phyloP scores from a whole-genome alignment of 2,888 invertebrate genomes.

The Petrolisthes cinctipes region DNA sequence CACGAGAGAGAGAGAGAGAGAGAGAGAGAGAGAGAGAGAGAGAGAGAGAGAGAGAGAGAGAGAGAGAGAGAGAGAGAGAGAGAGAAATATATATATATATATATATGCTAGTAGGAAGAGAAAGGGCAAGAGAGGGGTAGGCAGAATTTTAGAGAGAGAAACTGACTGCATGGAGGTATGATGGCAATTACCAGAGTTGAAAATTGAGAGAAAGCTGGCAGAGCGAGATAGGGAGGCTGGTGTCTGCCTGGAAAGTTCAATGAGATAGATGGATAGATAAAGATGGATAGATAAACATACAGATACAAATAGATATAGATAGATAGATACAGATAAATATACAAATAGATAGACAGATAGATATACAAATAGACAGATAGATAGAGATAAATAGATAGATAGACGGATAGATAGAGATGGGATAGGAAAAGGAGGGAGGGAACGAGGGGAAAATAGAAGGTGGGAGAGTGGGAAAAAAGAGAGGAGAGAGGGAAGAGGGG shows the following conservation, averaged over 20 bases:
- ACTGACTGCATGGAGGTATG: background rate
- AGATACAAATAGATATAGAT: too few relatives aligned
- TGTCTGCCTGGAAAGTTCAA: too few relatives aligned
- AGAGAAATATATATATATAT: too few relatives aligned
- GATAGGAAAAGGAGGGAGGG: slow-evolving; percentile 33
- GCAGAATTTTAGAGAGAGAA: background rate
- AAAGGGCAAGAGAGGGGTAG: background rate
- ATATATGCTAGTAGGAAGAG: background rate
- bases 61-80: too few relatives aligned
- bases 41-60: too few relatives aligned
- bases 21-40: background rate
- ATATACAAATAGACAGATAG: background rate
- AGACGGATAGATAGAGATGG: slow-evolving; percentile 5
- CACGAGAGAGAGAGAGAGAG: too few relatives aligned
- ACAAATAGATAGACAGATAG: too few relatives aligned
- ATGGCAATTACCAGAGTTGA: too few relatives aligned
- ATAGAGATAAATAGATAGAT: background rate
- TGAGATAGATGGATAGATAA: background rate
- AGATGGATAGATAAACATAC: too few relatives aligned
- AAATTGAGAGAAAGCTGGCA: too few relatives aligned
- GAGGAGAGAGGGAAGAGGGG: background rate
- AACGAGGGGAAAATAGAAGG: slow-evolving; percentile 36
- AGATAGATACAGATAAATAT: too few relatives aligned
- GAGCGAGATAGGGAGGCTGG: too few relatives aligned
- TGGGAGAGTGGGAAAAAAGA: slow-evolving; percentile 17